phyloP scores from a whole-genome alignment of 2,113 vertebrate genomes.

The Gymnarchus niloticus region DNA sequence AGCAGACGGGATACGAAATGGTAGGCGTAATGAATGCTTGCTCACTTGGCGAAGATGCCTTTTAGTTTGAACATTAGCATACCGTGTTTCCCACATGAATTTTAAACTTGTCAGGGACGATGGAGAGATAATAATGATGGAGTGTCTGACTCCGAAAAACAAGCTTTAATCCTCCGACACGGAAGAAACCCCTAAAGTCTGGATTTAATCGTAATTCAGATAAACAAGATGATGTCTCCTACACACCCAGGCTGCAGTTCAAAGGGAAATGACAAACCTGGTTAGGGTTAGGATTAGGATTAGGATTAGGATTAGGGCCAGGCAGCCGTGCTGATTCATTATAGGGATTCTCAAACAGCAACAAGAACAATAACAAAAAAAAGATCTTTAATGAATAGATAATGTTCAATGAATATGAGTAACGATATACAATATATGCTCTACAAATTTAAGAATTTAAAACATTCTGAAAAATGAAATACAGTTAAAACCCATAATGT shows the following conservation, averaged over 20 bases:
- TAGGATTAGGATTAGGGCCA: too few species aligned
- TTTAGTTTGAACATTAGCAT: constrained; percentile 27
- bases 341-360: too few species aligned
- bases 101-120: not conserved
- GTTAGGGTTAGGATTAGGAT: too few species aligned
- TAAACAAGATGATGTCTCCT: too few species aligned
- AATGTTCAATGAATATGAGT: not conserved
- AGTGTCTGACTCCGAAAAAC: not conserved
- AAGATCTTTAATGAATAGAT: not conserved
- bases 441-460: not conserved
- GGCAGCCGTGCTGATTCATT: too few species aligned
- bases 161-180: not conserved
- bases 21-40: constrained; percentile 29
- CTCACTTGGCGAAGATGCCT: constrained; percentile 18
- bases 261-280: too few species aligned
- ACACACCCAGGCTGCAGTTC: not conserved
- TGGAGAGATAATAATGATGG: not conserved
- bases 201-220: not conserved
- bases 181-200: not conserved
- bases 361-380: not conserved
- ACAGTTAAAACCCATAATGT: too few species aligned
- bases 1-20: constrained; percentile 33
- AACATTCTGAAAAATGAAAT: not conserved
- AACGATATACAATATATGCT: not conserved
- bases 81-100: constrained; percentile 9